Evolutionary conservation across 2,797 vertebrate genomes (phyloP), one percentile per base, ranked within the genome.

Genomic region (Staurois parvus): DNA sequence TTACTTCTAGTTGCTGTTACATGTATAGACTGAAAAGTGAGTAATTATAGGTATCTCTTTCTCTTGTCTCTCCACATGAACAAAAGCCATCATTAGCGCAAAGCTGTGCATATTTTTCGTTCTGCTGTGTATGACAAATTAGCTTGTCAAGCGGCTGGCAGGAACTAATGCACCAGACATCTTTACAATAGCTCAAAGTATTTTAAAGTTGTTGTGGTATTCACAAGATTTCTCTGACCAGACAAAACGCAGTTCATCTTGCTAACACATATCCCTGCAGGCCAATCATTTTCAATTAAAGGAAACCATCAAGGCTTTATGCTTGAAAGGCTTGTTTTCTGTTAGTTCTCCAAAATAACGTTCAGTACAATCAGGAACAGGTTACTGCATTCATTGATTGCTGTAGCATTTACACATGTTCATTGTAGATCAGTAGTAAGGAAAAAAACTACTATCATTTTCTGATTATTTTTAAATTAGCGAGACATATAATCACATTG

Each of bases 41-140:
- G 76, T 73, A 84, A 84, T 87, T 84, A 75, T 68, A 30, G 77
- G 37, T 82, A 73, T 80, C 62, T 21, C 34, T 79, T 84, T 80
- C 48, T 84, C 45, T 40, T 69, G 76, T 81, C 62, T 84, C 19
- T 40, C 64, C 26, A 72, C 45, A 28, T 87, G 76, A 72, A 87
- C 81, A 87, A 82, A 84, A 84, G 76, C 76, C 45, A 19, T 87
- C 86, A 87, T 87, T 87, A 84, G 56, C 64, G 76, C 86, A 79
- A 79, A 79, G 34, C 45, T 28, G 64, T 70, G 76, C 78, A 84
- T 84, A 81, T 84, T 79, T 87, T 76, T 81, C 74, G 48, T 72
- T 84, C 34, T 81, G 76, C 77, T 1, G 21, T 70, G 29, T 84
- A 87, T 87, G 86, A 87, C 86, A 87, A 84, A 87, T 84, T 87